These are phyloP conservation scores for Sarotherodon lohbergeri DNA, from an alignment of 2,113 vertebrate species.

Conservation along the genomic window DNA sequence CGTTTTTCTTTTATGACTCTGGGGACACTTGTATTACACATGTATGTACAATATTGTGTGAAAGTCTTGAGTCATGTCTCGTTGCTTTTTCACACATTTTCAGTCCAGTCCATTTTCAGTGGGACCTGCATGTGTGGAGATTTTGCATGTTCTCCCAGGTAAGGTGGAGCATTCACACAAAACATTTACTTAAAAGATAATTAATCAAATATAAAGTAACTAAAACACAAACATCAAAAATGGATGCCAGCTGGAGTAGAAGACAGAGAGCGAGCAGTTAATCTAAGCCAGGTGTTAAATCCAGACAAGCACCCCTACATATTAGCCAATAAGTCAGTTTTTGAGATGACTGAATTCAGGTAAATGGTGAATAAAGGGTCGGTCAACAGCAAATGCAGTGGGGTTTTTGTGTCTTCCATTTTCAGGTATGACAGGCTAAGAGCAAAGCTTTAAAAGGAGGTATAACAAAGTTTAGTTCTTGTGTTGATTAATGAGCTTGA, in stretches of 20 bases:
- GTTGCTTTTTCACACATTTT: neutral
- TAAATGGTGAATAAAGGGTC: neutral
- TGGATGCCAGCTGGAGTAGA: neutral
- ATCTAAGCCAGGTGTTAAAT: neutral
- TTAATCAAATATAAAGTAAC: neutral
- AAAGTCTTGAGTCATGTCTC: neutral
- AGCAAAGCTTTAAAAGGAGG: neutral
- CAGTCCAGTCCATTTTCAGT: neutral
- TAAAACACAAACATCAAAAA: neutral
- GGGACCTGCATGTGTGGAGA: neutral
- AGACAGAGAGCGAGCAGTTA: neutral
- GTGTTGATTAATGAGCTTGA: neutral
- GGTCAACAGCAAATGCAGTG: neutral
- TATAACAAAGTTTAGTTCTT: neutral
- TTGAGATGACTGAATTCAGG: neutral
- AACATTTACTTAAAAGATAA: neutral
- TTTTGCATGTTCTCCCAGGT: neutral
- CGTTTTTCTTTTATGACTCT: neutral
- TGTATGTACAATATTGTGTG: neutral
- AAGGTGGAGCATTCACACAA: neutral
- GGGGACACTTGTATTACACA: neutral
- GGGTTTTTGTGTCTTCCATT: neutral
- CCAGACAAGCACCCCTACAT: neutral
- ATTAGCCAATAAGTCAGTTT: neutral
- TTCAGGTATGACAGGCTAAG: neutral